Base-by-base conservation (phyloP, 2,797 vertebrate species). In the Coccyzus lansbergi region DNA sequence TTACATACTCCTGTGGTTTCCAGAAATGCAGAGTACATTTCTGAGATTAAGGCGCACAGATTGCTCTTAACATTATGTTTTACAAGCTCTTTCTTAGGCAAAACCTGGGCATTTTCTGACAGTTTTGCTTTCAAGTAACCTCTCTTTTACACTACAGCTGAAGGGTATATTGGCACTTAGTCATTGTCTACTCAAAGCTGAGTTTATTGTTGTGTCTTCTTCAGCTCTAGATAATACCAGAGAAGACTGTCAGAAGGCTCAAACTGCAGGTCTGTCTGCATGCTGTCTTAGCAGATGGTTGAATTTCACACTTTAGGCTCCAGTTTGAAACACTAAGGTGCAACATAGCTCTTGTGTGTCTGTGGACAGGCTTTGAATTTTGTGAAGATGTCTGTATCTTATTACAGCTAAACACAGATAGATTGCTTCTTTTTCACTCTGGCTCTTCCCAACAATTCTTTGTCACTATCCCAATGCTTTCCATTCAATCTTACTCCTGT, bases 401-500 rank as follows among this genome's bases (percentile, higher is more conserved):
- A 86, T 14, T 24, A n/a, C 13, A 76, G 38, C 7, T n/a, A 65
- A 77, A 53, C 25, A 65, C 1, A 33, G 22, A 29, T 13, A 42
- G 25, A 52, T 38, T 19, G 20, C 22, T 81, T 76, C 33, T 26
- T 84, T 83, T 83, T 67, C n/a, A 42, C 62, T 80, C 26, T 46
- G 18, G 1, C 6, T 62, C 1, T 70, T 75, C 5, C 16, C 9
- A 68, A n/a, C 8, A 31, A 6, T 49, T 53, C 6, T 56, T 86
- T 85, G 58, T 33, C 7, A 18, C 21, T 44, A 8, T 53, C 22
- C 11, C 60, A 31, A 42, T 63, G 36, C 5, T 81, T 80, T 56
- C 71, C 6, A 12, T 9, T 17, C 0, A 4, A 25, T 0, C 1
- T 7, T 14, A 25, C 13, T 56, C 38, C 14, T 60, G n/a, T 29